These are phyloP conservation scores for Synanthedon tipuliformis DNA, from an alignment of 2,888 invertebrate genomes.

Conservation along the genomic window DNA sequence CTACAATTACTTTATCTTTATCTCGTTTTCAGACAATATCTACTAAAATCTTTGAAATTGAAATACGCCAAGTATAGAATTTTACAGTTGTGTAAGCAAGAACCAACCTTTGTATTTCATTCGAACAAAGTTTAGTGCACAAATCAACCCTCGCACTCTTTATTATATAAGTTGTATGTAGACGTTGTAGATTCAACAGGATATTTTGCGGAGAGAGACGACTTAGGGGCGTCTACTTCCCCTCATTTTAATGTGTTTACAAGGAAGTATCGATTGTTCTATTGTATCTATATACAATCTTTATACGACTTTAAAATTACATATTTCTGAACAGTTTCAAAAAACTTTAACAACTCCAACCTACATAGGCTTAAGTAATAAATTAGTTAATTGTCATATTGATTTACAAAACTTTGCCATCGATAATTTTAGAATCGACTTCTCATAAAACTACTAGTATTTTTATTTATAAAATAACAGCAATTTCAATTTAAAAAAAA, in stretches of 20 bases:
- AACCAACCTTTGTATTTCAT: background rate
- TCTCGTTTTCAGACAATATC: too few relatives aligned
- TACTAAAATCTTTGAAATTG: background rate
- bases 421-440: too few relatives aligned
- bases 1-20: too few relatives aligned
- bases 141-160: conserved; percentile 56
- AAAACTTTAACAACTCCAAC: too few relatives aligned
- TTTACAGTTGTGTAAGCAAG: background rate
- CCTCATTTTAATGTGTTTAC: conserved; percentile 68
- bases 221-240: conserved; percentile 36
- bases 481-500: too few relatives aligned
- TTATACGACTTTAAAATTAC: conserved; percentile 65
- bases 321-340: conserved; percentile 18
- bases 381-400: too few relatives aligned
- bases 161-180: conserved; percentile 64
- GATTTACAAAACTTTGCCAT: too few relatives aligned
- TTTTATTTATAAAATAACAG: too few relatives aligned
- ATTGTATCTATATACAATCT: too few relatives aligned
- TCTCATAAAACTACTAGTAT: too few relatives aligned
- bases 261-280: conserved; percentile 67
- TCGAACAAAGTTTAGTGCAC: conserved; percentile 22
- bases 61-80: background rate
- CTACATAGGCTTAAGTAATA: too few relatives aligned
- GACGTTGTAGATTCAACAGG: conserved; percentile 59
- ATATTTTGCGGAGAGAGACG: conserved; percentile 55